Percentiles rank a stretch among this genome's conserved stretches.
Evolutionary conservation across 2,888 invertebrate species (phyloP).

Genomic region (Rhimphoctona megacephalus): DNA sequence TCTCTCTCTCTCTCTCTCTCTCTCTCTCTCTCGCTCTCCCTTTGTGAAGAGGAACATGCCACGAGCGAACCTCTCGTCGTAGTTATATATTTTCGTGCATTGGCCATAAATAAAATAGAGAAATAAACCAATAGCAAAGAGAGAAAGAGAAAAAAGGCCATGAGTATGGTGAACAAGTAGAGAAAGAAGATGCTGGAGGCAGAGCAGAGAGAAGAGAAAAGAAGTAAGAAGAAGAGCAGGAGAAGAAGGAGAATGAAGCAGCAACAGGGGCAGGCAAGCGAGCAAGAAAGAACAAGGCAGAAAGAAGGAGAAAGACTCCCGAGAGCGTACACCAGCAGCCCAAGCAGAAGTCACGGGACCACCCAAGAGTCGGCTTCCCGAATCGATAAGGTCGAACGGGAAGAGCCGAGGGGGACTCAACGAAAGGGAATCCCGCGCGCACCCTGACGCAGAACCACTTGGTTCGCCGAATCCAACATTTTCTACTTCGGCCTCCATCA

Average conservation of each 20-base stretch:
- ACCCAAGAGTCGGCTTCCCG: conserved; percentile 79
- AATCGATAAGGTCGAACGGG: conserved; percentile 78
- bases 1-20: neutral
- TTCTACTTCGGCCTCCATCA: conserved; percentile 46
- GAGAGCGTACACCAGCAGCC: conserved; percentile 54
- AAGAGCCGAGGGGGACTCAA: conserved; percentile 27
- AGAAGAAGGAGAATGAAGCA: conserved; percentile 30
- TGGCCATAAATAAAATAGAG: conserved; percentile 72
- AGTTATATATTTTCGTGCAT: conserved; percentile 80
- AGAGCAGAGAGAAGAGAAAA: too few relatives aligned
- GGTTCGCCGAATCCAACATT: conserved; percentile 66
- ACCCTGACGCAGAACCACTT: conserved; percentile 59
- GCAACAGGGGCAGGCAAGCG: conserved; percentile 33
- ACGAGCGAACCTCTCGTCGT: conserved; percentile 51
- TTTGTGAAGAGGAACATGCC: conserved; percentile 16
- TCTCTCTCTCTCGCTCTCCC: neutral
- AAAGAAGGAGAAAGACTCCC: conserved; percentile 61
- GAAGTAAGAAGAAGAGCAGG: conserved; percentile 1
- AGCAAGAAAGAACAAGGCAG: conserved; percentile 63
- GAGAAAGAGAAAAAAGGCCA: conserved; percentile 25
- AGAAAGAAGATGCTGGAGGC: conserved; percentile 44
- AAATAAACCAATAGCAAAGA: conserved; percentile 12
- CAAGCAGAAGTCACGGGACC: conserved; percentile 77
- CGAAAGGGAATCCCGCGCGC: conserved; percentile 41
- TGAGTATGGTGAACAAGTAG: conserved; percentile 13